Conservation (phyloP, 2,797 vertebrate genomes). For the Acrossocheilus wenchowensis region DNA sequence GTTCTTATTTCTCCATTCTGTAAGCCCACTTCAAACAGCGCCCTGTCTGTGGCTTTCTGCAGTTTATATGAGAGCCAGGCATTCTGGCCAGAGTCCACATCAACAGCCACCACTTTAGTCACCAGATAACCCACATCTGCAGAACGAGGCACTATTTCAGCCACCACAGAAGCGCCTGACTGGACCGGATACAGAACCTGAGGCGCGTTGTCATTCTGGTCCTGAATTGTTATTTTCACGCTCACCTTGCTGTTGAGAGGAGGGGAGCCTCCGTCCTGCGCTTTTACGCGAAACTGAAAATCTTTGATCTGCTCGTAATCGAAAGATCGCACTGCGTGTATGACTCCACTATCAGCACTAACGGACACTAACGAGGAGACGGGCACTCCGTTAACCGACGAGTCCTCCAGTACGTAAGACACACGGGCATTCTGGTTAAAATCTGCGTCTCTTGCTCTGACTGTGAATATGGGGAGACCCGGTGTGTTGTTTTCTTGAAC, state of each 20-base stretch:
- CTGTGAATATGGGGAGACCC: constrained; percentile 54
- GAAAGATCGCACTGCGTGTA: constrained; percentile 60
- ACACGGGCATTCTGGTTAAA: constrained; percentile 61
- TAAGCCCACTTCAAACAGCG: constrained; percentile 68
- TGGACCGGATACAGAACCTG: constrained; percentile 72
- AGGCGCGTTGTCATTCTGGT: constrained; percentile 70
- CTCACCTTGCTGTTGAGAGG: constrained; percentile 63
- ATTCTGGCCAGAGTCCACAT: constrained; percentile 64
- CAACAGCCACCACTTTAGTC: constrained; percentile 69
- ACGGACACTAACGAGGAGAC: constrained; percentile 57
- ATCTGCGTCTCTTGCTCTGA: constrained; percentile 60
- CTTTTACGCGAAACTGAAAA: constrained; percentile 55
- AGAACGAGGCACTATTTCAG: constrained; percentile 55
- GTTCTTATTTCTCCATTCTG: constrained; percentile 64
- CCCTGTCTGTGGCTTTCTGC: constrained; percentile 68
- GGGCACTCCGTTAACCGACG: constrained; percentile 43
- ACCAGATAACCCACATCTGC: constrained; percentile 65
- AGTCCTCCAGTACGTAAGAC: constrained; percentile 58
- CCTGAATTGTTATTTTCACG: constrained; percentile 61
- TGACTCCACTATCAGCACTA: constrained; percentile 53
- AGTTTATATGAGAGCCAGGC: constrained; percentile 71
- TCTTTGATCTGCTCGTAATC: constrained; percentile 68
- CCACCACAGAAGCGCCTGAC: constrained; percentile 64
- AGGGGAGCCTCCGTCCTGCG: constrained; percentile 65
- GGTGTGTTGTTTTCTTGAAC: constrained; percentile 61